Evolutionary conservation across 2,797 vertebrate species (phyloP).

Genomic region (Typhlichthys eigenmanni): DNA sequence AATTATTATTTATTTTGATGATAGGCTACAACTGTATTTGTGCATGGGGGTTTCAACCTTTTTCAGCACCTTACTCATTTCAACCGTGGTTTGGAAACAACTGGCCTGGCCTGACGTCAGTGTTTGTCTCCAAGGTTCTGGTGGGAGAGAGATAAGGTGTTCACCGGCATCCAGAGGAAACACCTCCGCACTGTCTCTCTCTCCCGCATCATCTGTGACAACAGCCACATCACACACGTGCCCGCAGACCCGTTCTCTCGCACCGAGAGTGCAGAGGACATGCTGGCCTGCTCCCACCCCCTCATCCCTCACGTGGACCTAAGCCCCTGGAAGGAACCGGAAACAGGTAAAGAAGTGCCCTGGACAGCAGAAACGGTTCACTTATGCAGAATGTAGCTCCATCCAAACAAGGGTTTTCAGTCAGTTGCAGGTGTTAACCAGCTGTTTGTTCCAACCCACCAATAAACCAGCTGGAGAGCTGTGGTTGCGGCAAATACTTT

Average conservation of each 20-base stretch:
- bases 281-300: constrained; percentile 74
- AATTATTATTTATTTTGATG: too few relatives aligned
- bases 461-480: too few relatives aligned
- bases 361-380: too few relatives aligned
- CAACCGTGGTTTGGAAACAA: too few relatives aligned
- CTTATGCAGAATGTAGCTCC: too few relatives aligned
- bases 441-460: too few relatives aligned
- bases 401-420: too few relatives aligned
- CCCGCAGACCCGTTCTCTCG: constrained; percentile 80
- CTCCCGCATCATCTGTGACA: constrained; percentile 87
- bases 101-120: neutral
- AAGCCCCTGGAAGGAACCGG: constrained; percentile 74
- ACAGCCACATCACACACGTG: constrained; percentile 81
- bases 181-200: constrained; percentile 77
- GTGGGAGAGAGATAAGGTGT: constrained; percentile 86
- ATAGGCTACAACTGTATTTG: too few relatives aligned
- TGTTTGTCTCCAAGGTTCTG: constrained; percentile 81
- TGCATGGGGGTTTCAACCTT: too few relatives aligned
- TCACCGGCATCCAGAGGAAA: constrained; percentile 77
- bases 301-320: constrained; percentile 73
- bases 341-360: constrained; percentile 53
- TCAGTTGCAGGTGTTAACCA: too few relatives aligned
- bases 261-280: constrained; percentile 65
- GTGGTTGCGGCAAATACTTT: too few relatives aligned
- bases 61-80: too few relatives aligned